phyloP scores from a whole-genome alignment of 2,113 vertebrate species.

The Hystrix cristata region DNA sequence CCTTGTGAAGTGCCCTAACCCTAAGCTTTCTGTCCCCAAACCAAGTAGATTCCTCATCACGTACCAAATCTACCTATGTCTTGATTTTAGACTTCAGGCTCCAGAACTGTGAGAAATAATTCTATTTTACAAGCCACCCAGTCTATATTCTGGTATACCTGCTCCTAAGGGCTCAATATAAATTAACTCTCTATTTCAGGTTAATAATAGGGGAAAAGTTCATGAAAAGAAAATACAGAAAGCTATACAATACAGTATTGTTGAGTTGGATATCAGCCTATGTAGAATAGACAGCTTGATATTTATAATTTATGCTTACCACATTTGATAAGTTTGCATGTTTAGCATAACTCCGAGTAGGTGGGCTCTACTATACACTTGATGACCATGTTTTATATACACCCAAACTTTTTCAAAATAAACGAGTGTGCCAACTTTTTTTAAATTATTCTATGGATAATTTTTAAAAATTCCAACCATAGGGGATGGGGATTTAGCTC shows the following conservation, averaged over 20 bases:
- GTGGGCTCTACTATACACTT: not conserved
- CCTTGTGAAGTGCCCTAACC: not conserved
- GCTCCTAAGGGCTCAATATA: not conserved
- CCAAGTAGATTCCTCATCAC: not conserved
- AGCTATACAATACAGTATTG: not conserved
- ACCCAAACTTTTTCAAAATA: not conserved
- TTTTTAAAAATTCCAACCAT: not conserved
- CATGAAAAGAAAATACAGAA: slow-evolving; percentile 2
- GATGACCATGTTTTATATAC: not conserved
- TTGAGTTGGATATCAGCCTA: not conserved
- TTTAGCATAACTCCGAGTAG: not conserved
- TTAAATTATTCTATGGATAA: slow-evolving; percentile 6
- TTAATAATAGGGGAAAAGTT: slow-evolving; percentile 21
- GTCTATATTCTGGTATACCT: not conserved
- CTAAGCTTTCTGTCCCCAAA: not conserved
- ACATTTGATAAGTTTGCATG: not conserved
- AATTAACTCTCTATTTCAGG: not conserved
- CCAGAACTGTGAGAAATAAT: not conserved
- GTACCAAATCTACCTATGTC: not conserved
- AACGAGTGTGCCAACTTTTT: not conserved
- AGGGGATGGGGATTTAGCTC: too few species aligned
- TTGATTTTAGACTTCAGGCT: not conserved
- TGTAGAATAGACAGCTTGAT: not conserved
- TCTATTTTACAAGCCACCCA: not conserved
- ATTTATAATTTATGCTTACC: not conserved